phyloP scores from a whole-genome alignment of 2,113 vertebrate genomes.

The Hyla sarda region DNA sequence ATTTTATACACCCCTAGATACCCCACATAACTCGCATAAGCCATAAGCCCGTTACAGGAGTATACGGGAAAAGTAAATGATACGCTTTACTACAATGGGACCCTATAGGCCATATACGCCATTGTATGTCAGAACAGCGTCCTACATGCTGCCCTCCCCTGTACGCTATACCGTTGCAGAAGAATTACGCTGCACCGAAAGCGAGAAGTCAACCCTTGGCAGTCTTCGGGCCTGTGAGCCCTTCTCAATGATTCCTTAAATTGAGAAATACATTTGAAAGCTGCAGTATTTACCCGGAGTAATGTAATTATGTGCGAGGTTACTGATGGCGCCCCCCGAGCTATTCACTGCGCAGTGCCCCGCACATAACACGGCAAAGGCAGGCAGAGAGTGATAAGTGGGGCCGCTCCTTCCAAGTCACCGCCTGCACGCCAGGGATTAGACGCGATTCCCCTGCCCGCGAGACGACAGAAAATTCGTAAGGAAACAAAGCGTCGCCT shows the following conservation, averaged over 20 bases:
- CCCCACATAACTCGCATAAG: no score
- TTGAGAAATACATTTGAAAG: neutral
- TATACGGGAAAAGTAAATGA: no score
- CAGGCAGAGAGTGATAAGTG: neutral
- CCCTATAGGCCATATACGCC: no score
- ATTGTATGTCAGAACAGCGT: no score
- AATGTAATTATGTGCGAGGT: slow-evolving; percentile 12
- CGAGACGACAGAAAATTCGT: neutral
- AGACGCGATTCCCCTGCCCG: neutral
- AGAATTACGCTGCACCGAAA: neutral
- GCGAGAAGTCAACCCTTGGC: neutral
- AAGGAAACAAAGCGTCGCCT: neutral
- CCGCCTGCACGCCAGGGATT: slow-evolving; percentile 12
- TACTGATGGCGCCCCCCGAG: slow-evolving; percentile 2
- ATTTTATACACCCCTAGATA: no score
- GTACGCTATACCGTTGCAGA: no score
- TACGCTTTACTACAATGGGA: no score
- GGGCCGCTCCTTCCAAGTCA: neutral
- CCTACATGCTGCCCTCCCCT: no score
- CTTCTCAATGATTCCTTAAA: neutral
- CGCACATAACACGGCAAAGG: neutral
- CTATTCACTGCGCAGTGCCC: neutral
- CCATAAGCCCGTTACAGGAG: no score
- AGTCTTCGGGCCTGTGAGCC: neutral
- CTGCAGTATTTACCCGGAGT: slow-evolving; percentile 7